Base-by-base conservation (phyloP, 92 coral and sea anemone species). In the Umimayanthus kanabou region DNA sequence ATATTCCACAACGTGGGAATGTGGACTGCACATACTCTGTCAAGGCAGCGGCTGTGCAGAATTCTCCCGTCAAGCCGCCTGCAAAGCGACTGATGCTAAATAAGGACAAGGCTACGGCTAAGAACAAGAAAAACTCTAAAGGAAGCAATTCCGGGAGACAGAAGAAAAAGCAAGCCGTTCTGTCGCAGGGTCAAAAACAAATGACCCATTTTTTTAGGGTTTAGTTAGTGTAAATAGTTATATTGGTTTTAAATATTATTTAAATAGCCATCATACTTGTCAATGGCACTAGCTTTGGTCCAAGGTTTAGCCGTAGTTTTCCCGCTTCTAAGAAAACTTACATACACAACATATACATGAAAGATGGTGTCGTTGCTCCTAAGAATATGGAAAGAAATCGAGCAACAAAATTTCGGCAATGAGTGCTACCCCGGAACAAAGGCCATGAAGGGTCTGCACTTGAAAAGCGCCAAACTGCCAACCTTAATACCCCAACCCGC, bases 191-290 rank as follows among this genome's bases (percentile, higher is more conserved):
- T 16, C 98, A 95, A 90, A 94, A 83, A 58, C 94, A 93, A 76
- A 87, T 95, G 85, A 95, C 96, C 11, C 93, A 90, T 16, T 95
- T 95, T 85, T 95, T 95, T 77, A 84, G 94, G 82, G 90, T 84
- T 89, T 74, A 74, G 67, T 79, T 40, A 33, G 37, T 33, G 37
- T 33, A 33, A 33, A 33, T 61, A 61, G 22, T 61, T 61, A 20
- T 61, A 3, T 1, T 5, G 8, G 69, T 61, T 61, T 20, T 61
- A 18, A 61, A 5, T 61, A 6, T 61, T 18, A 22, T 61, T 61
- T 22, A 53, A 53, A 18, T 53, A 53, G 13, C 18, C 18, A 53
- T 11, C 11, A 1, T 53, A 14, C 58, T 1, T 16, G 58, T 53
- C 58, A 53, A 1, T 11, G 18, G 18, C 58, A 53, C 14, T 53